Evolutionary conservation across 2,797 vertebrate species (phyloP), one percentile per base, ranked within the genome.

Genomic region (Pygocentrus nattereri): DNA sequence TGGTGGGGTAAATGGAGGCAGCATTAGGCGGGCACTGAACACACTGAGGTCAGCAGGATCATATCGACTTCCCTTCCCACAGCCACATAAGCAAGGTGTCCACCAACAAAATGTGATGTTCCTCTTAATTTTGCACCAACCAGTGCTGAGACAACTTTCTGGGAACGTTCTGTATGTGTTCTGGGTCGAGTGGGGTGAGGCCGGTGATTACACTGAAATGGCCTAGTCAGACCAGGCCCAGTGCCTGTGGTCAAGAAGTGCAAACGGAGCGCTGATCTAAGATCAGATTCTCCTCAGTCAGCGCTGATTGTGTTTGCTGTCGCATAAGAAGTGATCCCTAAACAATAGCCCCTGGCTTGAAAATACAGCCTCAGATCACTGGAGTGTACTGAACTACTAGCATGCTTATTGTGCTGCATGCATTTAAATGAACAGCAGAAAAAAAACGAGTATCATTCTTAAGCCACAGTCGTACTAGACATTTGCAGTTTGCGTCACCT

Each of bases 101-200:
- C 41, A 34, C 16, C 2, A 38, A 64, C n/a, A 58, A 64, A 34
- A 77, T 64, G 30, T 61, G 78, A 64, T n/a, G 56, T 82, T 81
- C 76, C 68, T 84, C 64, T 58, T 75, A 47, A 62, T 30, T 27
- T 15, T 61, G 13, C 31, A 30, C 8, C 15, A 71, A 61, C 73
- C n/a, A n/a, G 30, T n/a, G 44, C 10, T 4, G 49, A 52, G 71
- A 71, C 18, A 47, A 76, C 59, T 59, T 64, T 64, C 74, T 25
- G 34, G 54, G 50, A 62, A 31, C 67, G 7, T n/a, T 12, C 30
- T 13, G 59, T 34, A 15, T n/a, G n/a, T 54, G 47, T 34, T 47
- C 61, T 2, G 11, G 11, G n/a, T 56, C 21, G 85, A 85, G 84
- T 79, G 77, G 84, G 87, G 21, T 84, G 77, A 89, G 88, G 89